Percentiles rank a stretch among this genome's conserved stretches.
Conservation (phyloP, 2,888 invertebrate genomes). For the Oxyteleia sp. region DNA sequence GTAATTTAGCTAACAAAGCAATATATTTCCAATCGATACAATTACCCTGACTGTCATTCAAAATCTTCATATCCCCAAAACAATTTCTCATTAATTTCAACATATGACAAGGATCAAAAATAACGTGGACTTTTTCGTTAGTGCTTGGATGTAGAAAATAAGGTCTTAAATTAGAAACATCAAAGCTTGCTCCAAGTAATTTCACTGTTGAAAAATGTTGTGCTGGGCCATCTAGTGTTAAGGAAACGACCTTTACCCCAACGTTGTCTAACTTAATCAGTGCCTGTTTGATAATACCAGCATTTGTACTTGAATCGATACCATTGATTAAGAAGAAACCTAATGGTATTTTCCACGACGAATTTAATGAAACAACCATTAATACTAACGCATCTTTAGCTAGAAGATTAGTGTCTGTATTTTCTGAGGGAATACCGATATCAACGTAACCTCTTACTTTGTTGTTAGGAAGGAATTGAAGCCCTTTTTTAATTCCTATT, state of each 20-base stretch:
- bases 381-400: too few relatives aligned
- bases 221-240: constrained; percentile 55
- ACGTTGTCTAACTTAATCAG: background rate
- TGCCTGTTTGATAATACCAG: background rate
- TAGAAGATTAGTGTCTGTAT: too few relatives aligned
- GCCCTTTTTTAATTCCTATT: too few relatives aligned
- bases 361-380: constrained; percentile 10
- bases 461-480: too few relatives aligned
- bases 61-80: constrained; percentile 19
- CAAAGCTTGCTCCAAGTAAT: constrained; percentile 36
- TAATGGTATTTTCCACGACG: constrained; percentile 5
- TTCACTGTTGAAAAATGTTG: constrained; percentile 54
- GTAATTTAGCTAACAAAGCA: background rate
- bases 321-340: constrained; percentile 18
- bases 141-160: constrained; percentile 32
- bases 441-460: too few relatives aligned
- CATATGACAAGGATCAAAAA: constrained; percentile 49
- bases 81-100: constrained; percentile 39
- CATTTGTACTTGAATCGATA: background rate
- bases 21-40: constrained; percentile 25
- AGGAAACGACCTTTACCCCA: constrained; percentile 27
- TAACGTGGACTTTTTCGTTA: constrained; percentile 20
- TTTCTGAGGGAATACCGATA: too few relatives aligned
- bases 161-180: constrained; percentile 19
- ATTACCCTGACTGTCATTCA: background rate